Evolutionary conservation across 2,888 invertebrate species (phyloP), one percentile per base, ranked within the genome.

Genomic region (Noctua janthina): DNA sequence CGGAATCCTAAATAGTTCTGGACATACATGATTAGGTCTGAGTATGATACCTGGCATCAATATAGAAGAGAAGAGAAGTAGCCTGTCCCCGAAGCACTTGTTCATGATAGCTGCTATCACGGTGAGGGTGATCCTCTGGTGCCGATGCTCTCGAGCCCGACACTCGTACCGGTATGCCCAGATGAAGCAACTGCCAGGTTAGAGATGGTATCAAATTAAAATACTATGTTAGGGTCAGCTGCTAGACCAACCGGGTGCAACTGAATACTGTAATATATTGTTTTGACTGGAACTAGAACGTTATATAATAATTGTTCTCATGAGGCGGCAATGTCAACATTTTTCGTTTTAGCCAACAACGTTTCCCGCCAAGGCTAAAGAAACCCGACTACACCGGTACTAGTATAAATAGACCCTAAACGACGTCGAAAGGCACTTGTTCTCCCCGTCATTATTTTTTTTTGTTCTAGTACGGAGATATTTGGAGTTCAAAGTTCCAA

Each of bases 91-190:
- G 78, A 92, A 97, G 84, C 93, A 93, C 71, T 93, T 86, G 13
- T 94, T 86, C 69, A 96, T 85, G 3, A 87, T 89, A 0, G 90
- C 85, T 0, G 91, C 88, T 20, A 96, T 88, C 10, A 93, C 93
- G 0, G 95, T 93, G 46, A 96, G 87, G 0, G 94, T 93, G n/a
- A 82, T 93, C 59, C 96, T 90, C 81, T 95, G 88, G 74, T 95
- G 94, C 1, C 88, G 88, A 77, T 94, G 96, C 0, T 91, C 93
- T 0, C 93, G 91, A 4, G 95, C 95, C 2, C 95, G 93, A 81
- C 96, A 96, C 78, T 95, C 96, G 77, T 94, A 95, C 0, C 96
- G 94, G 79, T 93, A 95, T 3, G 93, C 95, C 96, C 96, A 96
- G 8, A 93, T 89, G 78, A 96, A 96, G 81, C 96, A 96, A 56